These are phyloP conservation scores for Onychostoma macrolepis DNA, from an alignment of 2,113 vertebrate genomes.

Conservation along the genomic window DNA sequence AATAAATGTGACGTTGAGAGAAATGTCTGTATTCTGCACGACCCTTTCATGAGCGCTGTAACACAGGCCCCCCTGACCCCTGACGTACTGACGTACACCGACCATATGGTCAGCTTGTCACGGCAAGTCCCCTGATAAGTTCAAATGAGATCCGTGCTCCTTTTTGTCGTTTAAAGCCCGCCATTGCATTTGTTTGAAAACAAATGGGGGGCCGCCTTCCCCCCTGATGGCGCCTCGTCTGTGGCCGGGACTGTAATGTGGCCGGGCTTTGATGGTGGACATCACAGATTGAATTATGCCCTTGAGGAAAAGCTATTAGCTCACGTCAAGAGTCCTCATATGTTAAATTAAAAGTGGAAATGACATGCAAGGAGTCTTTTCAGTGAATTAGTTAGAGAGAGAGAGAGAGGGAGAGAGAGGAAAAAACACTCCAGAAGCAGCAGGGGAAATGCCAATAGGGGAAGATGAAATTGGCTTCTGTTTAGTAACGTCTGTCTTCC, in stretches of 20 bases:
- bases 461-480: conserved; percentile 54
- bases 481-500: conserved; percentile 59
- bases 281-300: conserved; percentile 81
- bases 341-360: conserved; percentile 83
- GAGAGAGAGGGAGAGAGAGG: not conserved
- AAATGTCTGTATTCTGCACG: conserved; percentile 67
- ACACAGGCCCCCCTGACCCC: not conserved
- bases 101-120: conserved; percentile 49
- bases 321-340: conserved; percentile 77
- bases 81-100: conserved; percentile 56
- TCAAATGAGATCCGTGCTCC: not conserved
- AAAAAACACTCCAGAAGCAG: conserved; percentile 57
- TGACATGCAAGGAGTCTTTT: conserved; percentile 79
- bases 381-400: conserved; percentile 74
- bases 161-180: not conserved
- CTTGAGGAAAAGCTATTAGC: conserved; percentile 83
- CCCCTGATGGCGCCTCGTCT: conserved; percentile 69
- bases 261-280: conserved; percentile 80
- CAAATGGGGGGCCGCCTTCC: conserved; percentile 66
- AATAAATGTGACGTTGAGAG: conserved; percentile 71
- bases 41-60: conserved; percentile 47
- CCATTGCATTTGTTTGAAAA: conserved; percentile 55
- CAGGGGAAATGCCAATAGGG: conserved; percentile 51
- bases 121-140: conserved; percentile 21
- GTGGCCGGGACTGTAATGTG: conserved; percentile 69